Percentiles rank a stretch among this genome's conserved stretches.
These are phyloP conservation scores for Siniperca scherzeri DNA, from an alignment of 2,797 vertebrate genomes.

Conservation along the genomic window DNA sequence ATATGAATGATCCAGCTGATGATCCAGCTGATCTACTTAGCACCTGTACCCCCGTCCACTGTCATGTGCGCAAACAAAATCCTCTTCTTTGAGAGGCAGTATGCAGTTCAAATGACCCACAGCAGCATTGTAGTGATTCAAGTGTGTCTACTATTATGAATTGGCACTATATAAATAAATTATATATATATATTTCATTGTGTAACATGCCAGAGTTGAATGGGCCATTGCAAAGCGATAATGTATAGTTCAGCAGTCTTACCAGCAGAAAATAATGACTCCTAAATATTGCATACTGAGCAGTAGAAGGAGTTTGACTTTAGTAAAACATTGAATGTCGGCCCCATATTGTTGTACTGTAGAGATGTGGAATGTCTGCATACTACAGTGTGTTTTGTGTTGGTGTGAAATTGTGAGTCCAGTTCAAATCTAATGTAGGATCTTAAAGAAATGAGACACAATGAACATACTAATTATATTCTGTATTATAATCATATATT, in stretches of 20 bases:
- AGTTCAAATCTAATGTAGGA: not conserved
- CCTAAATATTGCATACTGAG: not conserved
- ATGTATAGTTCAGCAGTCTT: too few species aligned
- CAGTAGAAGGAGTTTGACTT: not conserved
- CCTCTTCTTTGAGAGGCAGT: constrained; percentile 36
- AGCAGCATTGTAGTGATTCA: not conserved
- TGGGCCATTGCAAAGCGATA: not conserved
- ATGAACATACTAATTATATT: not conserved
- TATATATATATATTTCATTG: too few species aligned
- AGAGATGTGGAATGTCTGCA: not conserved
- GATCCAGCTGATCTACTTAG: constrained; percentile 70
- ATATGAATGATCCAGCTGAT: constrained; percentile 66
- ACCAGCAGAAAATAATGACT: too few species aligned
- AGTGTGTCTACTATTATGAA: too few species aligned
- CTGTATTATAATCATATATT: constrained; percentile 32
- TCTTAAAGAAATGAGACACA: constrained; percentile 19
- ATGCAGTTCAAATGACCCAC: not conserved
- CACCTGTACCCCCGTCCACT: constrained; percentile 55
- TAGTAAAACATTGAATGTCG: not conserved
- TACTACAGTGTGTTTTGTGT: not conserved
- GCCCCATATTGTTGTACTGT: too few species aligned
- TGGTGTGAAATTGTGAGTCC: not conserved
- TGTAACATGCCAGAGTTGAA: not conserved
- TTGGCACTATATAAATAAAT: too few species aligned
- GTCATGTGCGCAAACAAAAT: constrained; percentile 66